Evolutionary conservation across 2,888 invertebrate species (phyloP).

Genomic region (Dione vanillae): DNA sequence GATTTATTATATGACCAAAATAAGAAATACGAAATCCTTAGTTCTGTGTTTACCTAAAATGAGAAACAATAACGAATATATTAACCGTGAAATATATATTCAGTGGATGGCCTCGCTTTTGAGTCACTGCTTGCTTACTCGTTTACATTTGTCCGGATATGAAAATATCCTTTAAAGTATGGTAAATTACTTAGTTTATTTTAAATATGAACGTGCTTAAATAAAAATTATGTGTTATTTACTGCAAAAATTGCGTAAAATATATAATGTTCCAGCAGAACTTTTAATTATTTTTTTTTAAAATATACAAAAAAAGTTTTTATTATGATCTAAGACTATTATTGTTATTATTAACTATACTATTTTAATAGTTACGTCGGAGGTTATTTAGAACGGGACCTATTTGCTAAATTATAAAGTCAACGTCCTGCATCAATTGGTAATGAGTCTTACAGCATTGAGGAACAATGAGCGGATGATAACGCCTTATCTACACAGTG

Average conservation of each 20-base stretch:
- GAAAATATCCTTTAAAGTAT: conserved; percentile 20
- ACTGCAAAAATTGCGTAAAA: too few species aligned
- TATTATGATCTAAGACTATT: too few species aligned
- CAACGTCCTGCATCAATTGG: conserved; percentile 69
- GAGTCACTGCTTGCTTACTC: conserved; percentile 21
- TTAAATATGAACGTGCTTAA: not conserved
- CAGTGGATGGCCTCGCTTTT: conserved; percentile 29
- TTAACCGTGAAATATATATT: conserved; percentile 39
- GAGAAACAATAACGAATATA: conserved; percentile 39
- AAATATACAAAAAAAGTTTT: too few species aligned
- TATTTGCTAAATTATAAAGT: conserved; percentile 53
- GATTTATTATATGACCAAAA: conserved; percentile 37
- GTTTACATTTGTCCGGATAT: conserved; percentile 16
- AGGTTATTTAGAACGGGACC: too few species aligned
- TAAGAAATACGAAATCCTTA: conserved; percentile 28
- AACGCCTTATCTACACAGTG: conserved; percentile 74
- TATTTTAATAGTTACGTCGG: too few species aligned
- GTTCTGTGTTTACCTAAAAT: conserved; percentile 38
- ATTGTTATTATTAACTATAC: too few species aligned
- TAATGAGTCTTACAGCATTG: conserved; percentile 68
- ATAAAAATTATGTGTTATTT: too few species aligned
- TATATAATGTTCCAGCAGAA: too few species aligned
- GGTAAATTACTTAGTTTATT: not conserved
- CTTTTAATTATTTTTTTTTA: too few species aligned
- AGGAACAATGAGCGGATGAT: conserved; percentile 82